phyloP scores from a whole-genome alignment of 2,888 invertebrate species.

The Craniophora ligustri region DNA sequence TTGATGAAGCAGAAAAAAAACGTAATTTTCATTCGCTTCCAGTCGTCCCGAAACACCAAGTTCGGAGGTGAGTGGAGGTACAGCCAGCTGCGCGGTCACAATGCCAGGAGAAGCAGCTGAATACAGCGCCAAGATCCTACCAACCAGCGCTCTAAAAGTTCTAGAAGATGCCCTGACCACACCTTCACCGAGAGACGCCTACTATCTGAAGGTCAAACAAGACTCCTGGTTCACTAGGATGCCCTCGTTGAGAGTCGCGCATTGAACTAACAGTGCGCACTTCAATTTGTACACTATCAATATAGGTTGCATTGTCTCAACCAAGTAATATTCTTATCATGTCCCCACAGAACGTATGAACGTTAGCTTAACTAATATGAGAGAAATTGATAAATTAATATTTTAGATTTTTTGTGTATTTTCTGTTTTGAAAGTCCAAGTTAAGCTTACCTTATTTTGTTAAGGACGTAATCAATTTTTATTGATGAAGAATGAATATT shows the following conservation, averaged over 20 bases:
- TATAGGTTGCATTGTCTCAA: slow-evolving; percentile 45
- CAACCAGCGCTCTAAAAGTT: slow-evolving; percentile 88
- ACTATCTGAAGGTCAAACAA: slow-evolving; percentile 84
- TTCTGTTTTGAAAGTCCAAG: slow-evolving; percentile 17
- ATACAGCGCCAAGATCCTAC: slow-evolving; percentile 90
- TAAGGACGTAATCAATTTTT: slow-evolving; percentile 29
- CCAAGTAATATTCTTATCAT: slow-evolving; percentile 45
- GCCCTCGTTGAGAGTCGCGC: slow-evolving; percentile 82
- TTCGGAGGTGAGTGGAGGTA: slow-evolving; percentile 78
- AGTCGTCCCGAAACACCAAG: slow-evolving; percentile 85
- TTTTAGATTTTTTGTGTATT: slow-evolving; percentile 12
- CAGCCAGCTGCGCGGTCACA: slow-evolving; percentile 83
- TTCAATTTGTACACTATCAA: slow-evolving; percentile 38
- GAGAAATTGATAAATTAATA: slow-evolving; percentile 16
- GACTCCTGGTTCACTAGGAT: slow-evolving; percentile 87
- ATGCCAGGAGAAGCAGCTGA: slow-evolving; percentile 90
- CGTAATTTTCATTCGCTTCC: slow-evolving; percentile 45
- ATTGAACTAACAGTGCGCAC: slow-evolving; percentile 54
- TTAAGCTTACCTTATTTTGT: slow-evolving; percentile 36
- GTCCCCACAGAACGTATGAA: slow-evolving; percentile 38
- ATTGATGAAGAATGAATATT: slow-evolving; percentile 40
- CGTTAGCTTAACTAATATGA: slow-evolving; percentile 44
- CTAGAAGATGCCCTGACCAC: slow-evolving; percentile 90
- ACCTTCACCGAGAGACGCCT: slow-evolving; percentile 86
- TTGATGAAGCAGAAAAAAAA: not conserved